Conservation (phyloP, 2,113 vertebrate species). For the Candoia aspera region DNA sequence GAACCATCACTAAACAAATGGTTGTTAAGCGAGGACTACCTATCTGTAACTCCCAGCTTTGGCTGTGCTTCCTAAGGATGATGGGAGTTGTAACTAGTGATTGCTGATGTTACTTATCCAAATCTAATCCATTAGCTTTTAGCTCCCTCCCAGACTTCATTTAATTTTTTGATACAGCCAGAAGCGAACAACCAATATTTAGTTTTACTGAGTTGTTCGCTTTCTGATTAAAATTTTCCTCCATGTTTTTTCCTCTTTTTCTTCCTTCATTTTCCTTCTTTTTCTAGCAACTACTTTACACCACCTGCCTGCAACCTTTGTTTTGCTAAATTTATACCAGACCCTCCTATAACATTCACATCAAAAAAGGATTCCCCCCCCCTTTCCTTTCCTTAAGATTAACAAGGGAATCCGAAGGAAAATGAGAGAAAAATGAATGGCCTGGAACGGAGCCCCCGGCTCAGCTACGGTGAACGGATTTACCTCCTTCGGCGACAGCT, state of each 20-base stretch:
- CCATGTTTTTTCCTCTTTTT: background rate
- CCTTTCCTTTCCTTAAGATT: background rate
- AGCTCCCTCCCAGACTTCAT: background rate
- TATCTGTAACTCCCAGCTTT: background rate
- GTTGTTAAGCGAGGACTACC: no score
- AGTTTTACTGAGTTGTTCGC: background rate
- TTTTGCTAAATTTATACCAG: background rate
- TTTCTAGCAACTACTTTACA: background rate
- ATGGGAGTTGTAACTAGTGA: background rate
- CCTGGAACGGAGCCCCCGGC: background rate
- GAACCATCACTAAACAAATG: no score
- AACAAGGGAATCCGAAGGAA: background rate
- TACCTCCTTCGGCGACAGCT: conserved; percentile 72
- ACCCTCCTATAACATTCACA: background rate
- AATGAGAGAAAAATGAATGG: background rate
- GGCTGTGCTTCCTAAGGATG: background rate
- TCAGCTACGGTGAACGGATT: background rate
- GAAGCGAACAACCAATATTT: background rate
- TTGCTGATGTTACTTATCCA: background rate
- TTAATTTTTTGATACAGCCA: background rate
- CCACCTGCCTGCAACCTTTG: background rate
- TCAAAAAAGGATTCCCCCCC: background rate
- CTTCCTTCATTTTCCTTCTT: background rate
- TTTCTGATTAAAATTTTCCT: background rate
- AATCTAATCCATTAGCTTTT: background rate